Base-by-base conservation (phyloP, 2,797 vertebrate genomes). In the Anas capensis region DNA sequence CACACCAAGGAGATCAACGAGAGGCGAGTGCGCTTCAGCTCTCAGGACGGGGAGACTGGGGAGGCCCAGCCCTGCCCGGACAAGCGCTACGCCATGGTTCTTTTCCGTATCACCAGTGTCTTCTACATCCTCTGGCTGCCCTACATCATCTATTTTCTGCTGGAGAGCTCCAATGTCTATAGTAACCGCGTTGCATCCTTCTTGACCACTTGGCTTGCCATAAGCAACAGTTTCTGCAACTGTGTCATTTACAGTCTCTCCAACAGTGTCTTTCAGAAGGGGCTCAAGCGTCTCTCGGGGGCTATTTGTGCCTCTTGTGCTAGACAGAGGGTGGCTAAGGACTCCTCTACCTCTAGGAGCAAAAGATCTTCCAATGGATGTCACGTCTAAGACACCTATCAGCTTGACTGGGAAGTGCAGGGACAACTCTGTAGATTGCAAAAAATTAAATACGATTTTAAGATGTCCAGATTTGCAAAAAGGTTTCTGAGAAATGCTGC, bases 221-320 rank as follows among this genome's bases (percentile, higher is more conserved):
- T 99, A 97, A 99, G 99, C 98, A 99, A 99, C 98, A 99, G 99
- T 97, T 99, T 99, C 98, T 99, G 99, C 97, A 99, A 99, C 98
- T 99, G 99, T 98, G 98, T 99, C 92, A 99, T 99, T 98, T 99
- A 99, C 96, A 99, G 99, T 97, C 98, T 99, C 78, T 99, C 99
- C 93, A 99, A 99, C 98, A 99, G 99, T 90, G 99, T 99, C 96
- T 99, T 99, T 98, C 99, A 99, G 93, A 99, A 98, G 96, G 99
- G 99, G 86, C 98, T 99, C 51, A 99, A 99, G 95, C 99, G 98
- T 86, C 98, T 99, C 83, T 98, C 98, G 3, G 98, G 98, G 51
- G 96, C 98, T 27, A 89, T 98, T 82, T 99, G 99, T 97, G 98
- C 98, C 94, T 99, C 99, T 26, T 99, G 99, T 65, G 95, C 98